A percentile compares a stretch with the other conserved stretches of the same genome.
phyloP scores from a whole-genome alignment of 2,888 invertebrate genomes.

The Endotricha flammealis region DNA sequence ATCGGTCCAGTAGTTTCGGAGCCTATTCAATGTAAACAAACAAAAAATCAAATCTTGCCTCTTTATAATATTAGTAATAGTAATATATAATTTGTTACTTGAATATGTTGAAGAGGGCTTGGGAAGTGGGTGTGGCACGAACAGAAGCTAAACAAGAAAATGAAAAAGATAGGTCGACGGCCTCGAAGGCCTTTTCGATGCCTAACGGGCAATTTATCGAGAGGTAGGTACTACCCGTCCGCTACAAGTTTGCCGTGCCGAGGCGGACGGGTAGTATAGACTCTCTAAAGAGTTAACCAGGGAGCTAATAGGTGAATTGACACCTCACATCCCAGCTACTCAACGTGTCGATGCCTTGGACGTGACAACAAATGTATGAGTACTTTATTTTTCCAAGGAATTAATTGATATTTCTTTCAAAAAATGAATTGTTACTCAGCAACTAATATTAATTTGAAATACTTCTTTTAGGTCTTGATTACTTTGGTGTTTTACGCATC shows the following conservation, averaged over 20 bases:
- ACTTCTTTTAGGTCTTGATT: constrained; percentile 10
- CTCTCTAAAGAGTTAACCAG: constrained; percentile 5
- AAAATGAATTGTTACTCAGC: no score
- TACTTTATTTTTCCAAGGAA: no score
- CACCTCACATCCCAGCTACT: constrained; percentile 8
- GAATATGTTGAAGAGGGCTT: background rate
- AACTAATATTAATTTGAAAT: no score
- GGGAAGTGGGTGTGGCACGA: background rate
- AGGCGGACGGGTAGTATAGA: no score
- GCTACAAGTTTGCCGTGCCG: no score
- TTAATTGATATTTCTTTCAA: background rate
- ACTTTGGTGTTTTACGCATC: constrained; percentile 13
- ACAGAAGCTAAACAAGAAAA: background rate
- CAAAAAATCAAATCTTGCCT: no score
- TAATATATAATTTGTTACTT: no score
- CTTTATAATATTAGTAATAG: no score
- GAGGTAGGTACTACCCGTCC: no score
- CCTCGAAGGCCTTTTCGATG: background rate
- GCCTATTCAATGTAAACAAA: no score
- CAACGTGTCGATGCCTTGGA: constrained; percentile 10
- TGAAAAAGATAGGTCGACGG: background rate
- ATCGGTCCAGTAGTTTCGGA: no score
- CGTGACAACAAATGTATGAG: constrained; percentile 11
- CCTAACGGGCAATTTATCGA: background rate
- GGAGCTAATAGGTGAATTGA: constrained; percentile 5